Evolutionary conservation across 2,888 invertebrate genomes (phyloP), one percentile per base, ranked within the genome.

Genomic region (Dolichopus griseipennis): DNA sequence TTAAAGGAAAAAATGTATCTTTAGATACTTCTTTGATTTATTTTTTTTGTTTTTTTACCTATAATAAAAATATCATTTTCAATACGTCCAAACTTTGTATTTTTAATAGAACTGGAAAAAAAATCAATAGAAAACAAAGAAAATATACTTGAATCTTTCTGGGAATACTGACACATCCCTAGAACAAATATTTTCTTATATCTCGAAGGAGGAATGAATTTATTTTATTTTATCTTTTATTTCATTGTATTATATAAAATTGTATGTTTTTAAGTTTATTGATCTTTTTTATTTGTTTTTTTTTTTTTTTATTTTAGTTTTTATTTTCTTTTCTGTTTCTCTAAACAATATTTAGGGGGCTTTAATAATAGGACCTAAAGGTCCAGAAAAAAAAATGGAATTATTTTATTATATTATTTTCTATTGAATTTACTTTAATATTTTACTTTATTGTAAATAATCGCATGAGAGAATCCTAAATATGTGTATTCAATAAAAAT

Each of bases 231-330:
- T 41, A n/a, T n/a, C n/a, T 41, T 41, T 41, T 41, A 2, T 9
- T 41, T 41, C 27, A 4, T 27, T 27, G 27, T 27, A 27, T 27
- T 27, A 27, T 27, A 4, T 27, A 27, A 4, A 27, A 52, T 52
- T 52, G 52, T 52, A 52, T 52, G 52, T 18, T 52, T 52, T 52
- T 52, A 52, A 52, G 52, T 52, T 52, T 52, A 52, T 52, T 52
- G 52, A 15, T 18, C 52, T 52, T 52, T 52, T 15, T 52, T 12
- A 7, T 37, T 37, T n/a, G n/a, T 27, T 27, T 27, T 27, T 9
- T 41, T 5, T 41, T 9, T 41, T 41, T 9, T 15, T 41, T 41
- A 4, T 41, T 12, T 15, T 9, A 41, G 8, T 41, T 41, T 41
- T 41, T 41, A 12, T 41, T 41, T 18, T 52, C 4, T 9, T 52